Conservation (phyloP, 2,888 invertebrate species). For the Alviniconcha strummeri region DNA sequence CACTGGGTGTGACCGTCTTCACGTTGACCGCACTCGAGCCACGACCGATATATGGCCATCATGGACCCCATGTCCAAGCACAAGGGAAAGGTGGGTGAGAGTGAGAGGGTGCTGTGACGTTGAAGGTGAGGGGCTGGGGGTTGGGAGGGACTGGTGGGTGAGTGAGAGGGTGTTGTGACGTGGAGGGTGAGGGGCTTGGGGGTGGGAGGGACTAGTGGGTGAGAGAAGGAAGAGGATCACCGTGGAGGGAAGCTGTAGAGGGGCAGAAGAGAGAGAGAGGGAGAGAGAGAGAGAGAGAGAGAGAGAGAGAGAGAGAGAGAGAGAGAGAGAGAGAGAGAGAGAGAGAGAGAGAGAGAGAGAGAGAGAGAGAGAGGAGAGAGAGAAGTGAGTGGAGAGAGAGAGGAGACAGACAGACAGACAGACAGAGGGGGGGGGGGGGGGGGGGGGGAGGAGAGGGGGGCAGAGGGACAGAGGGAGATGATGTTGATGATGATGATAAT, state of each 20-base stretch:
- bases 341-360: constrained; percentile 9
- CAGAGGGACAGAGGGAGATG: too few relatives aligned
- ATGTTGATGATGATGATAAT: too few relatives aligned
- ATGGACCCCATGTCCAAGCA: constrained; percentile 91
- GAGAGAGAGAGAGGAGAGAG: background rate
- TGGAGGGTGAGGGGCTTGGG: background rate
- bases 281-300: constrained; percentile 9
- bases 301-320: background rate
- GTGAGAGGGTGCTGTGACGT: background rate
- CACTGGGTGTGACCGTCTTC: constrained; percentile 94
- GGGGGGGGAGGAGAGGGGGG: background rate
- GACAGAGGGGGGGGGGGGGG: background rate
- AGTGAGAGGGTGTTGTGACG: background rate
- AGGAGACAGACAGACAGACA: background rate
- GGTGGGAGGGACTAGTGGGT: background rate
- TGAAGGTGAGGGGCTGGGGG: background rate
- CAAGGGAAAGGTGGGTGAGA: constrained; percentile 72
- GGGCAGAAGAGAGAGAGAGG: background rate
- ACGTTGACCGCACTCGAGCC: constrained; percentile 91
- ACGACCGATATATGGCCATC: constrained; percentile 93
- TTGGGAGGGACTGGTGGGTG: background rate
- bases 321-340: background rate
- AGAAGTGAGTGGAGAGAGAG: background rate
- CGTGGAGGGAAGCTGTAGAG: background rate
- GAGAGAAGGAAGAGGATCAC: too few relatives aligned